Base-by-base conservation (phyloP, 2,797 vertebrate species). In the Enteromius afrohamiltoni region DNA sequence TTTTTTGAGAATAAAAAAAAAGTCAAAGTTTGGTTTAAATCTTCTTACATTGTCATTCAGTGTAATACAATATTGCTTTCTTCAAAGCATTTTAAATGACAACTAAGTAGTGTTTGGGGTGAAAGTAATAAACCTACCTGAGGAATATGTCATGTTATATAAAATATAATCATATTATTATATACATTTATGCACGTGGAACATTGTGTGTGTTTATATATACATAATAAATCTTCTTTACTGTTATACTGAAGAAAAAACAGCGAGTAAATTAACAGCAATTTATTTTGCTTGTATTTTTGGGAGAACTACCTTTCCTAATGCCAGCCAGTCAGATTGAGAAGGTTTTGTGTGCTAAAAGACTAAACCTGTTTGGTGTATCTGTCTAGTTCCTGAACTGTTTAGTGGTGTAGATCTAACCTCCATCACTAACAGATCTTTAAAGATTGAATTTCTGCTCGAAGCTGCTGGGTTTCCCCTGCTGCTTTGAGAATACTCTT, bases 401-500 rank as follows among this genome's bases (percentile, higher is more conserved):
- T 60, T 47, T 62, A 16, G 19, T 49, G 23, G 51, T 58, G n/a
- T 7, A 31, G 34, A 58, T 21, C 5, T 4, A 34, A 42, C 49
- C 71, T 53, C 47, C 47, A 75, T 13, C 77, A n/a, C 70, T 1
- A 51, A 51, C 73, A 37, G 49, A 82, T 47, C 62, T 73, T 34
- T 13, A 45, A 45, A 58, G n/a, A 69, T 6, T 26, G 19, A 7
- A 47, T 76, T 67, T 71, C 42, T 55, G 42, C 47, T 81, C 68
- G 8, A 10, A n/a, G 19, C 51, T 47, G 49, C 70, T 17, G 6
- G 31, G 37, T 85, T 64, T 65, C 86, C 84, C 68, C 82, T 81
- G 88, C 69, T 47, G 88, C 83, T 64, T 65, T 31, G 31, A 69
- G n/a, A 53, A 71, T 29, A 82, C 73, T 90, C 90, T 85, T 65